These are phyloP conservation scores for Acronicta aceris DNA, from an alignment of 2,888 invertebrate genomes.

Conservation along the genomic window DNA sequence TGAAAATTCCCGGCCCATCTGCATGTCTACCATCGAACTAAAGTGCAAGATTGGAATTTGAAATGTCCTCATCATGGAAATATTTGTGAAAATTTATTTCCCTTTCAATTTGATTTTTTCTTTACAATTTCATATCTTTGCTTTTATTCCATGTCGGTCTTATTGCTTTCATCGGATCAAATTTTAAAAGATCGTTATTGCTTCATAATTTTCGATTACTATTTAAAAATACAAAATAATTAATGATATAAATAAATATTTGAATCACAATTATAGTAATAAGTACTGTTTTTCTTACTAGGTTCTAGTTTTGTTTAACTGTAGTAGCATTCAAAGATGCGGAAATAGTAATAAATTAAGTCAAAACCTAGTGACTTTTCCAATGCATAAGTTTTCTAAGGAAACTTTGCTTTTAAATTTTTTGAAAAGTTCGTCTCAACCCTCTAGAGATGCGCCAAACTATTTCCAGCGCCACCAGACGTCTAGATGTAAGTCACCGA, in stretches of 20 bases:
- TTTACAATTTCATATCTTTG: constrained; percentile 44
- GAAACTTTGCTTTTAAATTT: constrained; percentile 57
- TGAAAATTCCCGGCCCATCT: constrained; percentile 78
- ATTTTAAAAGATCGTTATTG: constrained; percentile 8
- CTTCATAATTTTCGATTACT: too few relatives aligned
- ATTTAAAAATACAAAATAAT: too few relatives aligned
- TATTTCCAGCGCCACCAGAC: constrained; percentile 64
- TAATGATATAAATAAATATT: too few relatives aligned
- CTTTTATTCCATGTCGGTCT: constrained; percentile 27
- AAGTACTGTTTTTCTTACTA: too few relatives aligned
- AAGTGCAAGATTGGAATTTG: constrained; percentile 83
- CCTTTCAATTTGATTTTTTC: constrained; percentile 47
- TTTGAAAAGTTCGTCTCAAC: constrained; percentile 40
- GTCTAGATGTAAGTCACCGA: constrained; percentile 63
- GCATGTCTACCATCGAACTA: constrained; percentile 73
- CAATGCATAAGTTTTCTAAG: constrained; percentile 25
- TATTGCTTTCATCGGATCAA: constrained; percentile 11
- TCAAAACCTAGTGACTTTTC: constrained; percentile 10
- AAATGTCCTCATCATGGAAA: constrained; percentile 74
- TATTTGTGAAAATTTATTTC: constrained; percentile 69
- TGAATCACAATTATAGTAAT: too few relatives aligned
- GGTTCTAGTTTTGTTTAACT: too few relatives aligned
- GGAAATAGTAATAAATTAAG: constrained; percentile 3
- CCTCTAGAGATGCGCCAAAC: constrained; percentile 48
- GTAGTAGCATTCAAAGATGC: too few relatives aligned